phyloP scores from a whole-genome alignment of 2,797 vertebrate genomes.

The Eurystomus glaucurus region DNA sequence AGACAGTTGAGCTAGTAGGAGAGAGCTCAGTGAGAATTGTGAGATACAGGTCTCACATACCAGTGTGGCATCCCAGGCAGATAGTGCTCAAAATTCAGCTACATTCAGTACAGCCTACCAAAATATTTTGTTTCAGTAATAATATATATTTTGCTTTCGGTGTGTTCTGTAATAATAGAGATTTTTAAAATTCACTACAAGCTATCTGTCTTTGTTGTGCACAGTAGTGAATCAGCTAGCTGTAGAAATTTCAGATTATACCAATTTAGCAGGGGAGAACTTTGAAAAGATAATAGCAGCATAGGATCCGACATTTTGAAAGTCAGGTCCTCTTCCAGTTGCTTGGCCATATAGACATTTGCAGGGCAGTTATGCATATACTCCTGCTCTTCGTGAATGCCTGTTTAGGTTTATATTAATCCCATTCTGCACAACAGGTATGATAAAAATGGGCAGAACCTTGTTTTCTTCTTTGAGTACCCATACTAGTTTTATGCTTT shows the following conservation, averaged over 20 bases:
- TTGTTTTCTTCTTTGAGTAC: neutral
- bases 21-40: neutral
- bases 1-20: too few relatives aligned
- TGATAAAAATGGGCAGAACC: neutral
- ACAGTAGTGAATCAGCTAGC: neutral
- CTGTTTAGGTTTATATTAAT: neutral
- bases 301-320: neutral
- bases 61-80: neutral
- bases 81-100: neutral
- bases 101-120: neutral
- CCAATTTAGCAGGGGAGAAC: neutral
- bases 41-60: neutral
- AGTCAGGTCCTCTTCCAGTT: neutral
- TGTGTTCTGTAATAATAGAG: neutral
- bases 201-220: neutral
- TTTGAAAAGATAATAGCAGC: neutral
- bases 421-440: neutral
- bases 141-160: neutral
- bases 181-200: neutral
- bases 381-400: neutral
- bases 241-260: neutral
- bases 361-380: fast-evolving
- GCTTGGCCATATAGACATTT: fast-evolving
- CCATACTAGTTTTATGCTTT: neutral
- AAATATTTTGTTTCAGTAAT: neutral